These are phyloP conservation scores for Isaurus tuberculatus DNA, from an alignment of 92 coral and sea anemone genomes.

Conservation along the genomic window DNA sequence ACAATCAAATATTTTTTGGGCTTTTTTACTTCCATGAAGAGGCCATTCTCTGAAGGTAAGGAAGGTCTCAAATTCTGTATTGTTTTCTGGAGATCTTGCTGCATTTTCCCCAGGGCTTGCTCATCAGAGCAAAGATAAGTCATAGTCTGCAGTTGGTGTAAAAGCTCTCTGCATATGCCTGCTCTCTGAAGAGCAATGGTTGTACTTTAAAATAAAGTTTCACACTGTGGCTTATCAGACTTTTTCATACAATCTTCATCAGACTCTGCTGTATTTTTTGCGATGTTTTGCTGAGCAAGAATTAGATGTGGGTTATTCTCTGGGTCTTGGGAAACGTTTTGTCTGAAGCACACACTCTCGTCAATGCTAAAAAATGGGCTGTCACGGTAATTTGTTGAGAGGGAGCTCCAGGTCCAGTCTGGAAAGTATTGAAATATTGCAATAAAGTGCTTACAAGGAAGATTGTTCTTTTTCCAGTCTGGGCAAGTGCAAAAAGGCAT, in stretches of 20 bases:
- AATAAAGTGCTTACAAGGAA: conserved; percentile 48
- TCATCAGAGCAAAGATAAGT: conserved; percentile 29
- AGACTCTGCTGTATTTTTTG: neutral
- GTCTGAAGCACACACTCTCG: neutral
- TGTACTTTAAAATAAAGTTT: neutral
- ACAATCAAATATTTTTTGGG: neutral
- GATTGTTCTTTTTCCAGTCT: conserved; percentile 42
- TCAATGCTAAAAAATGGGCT: conserved; percentile 40
- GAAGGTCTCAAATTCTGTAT: conserved; percentile 17
- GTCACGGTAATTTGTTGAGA: conserved; percentile 18
- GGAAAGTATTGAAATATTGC: conserved; percentile 28
- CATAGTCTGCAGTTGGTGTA: conserved; percentile 16
- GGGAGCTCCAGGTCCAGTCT: conserved; percentile 39
- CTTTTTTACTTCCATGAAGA: neutral
- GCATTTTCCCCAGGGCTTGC: conserved; percentile 13
- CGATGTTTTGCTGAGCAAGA: neutral
- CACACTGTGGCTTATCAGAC: neutral
- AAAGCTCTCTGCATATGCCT: conserved; percentile 18
- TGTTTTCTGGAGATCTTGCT: conserved; percentile 11
- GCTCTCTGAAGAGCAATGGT: conserved; percentile 24
- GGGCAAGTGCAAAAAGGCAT: conserved; percentile 43
- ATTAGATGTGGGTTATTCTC: neutral
- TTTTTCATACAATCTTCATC: neutral
- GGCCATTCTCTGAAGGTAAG: conserved; percentile 31
- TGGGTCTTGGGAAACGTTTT: neutral